Evolutionary conservation across 2,888 invertebrate species (phyloP).

Genomic region (Odontomyia ornata): DNA sequence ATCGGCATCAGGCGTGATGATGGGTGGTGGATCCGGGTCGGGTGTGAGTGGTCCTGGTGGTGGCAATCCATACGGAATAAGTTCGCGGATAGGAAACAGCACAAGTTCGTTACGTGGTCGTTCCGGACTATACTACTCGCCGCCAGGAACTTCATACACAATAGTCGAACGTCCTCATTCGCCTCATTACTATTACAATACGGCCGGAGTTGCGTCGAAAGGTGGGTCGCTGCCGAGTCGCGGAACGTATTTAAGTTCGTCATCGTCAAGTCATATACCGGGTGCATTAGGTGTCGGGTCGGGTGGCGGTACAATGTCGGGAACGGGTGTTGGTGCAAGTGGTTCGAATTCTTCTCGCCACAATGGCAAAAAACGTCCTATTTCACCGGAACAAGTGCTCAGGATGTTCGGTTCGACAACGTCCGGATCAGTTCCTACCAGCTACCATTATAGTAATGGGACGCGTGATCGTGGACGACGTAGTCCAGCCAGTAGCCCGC

Average conservation of each 20-base stretch:
- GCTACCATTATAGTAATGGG: slow-evolving; percentile 64
- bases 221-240: slow-evolving; percentile 63
- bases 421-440: slow-evolving; percentile 66
- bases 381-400: slow-evolving; percentile 85
- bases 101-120: slow-evolving; percentile 68
- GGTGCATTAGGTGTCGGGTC: slow-evolving; percentile 56
- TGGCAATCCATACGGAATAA: slow-evolving; percentile 57
- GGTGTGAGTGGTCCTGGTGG: slow-evolving; percentile 53
- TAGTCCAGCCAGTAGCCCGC: slow-evolving; percentile 80
- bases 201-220: slow-evolving; percentile 63
- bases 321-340: slow-evolving; percentile 47
- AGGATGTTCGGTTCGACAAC: slow-evolving; percentile 71
- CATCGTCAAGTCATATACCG: slow-evolving; percentile 69
- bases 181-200: slow-evolving; percentile 69
- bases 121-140: slow-evolving; percentile 83
- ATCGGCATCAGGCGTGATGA: slow-evolving; percentile 51
- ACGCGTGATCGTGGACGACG: slow-evolving; percentile 63
- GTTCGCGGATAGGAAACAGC: slow-evolving; percentile 62
- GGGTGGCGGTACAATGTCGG: slow-evolving; percentile 62
- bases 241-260: slow-evolving; percentile 72
- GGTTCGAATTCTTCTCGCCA: slow-evolving; percentile 60
- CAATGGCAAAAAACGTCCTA: slow-evolving; percentile 78
- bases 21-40: slow-evolving; percentile 57
- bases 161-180: slow-evolving; percentile 83
- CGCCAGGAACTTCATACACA: slow-evolving; percentile 88